Base-by-base conservation (phyloP, 2,888 invertebrate species). In the Anaspis maculata region DNA sequence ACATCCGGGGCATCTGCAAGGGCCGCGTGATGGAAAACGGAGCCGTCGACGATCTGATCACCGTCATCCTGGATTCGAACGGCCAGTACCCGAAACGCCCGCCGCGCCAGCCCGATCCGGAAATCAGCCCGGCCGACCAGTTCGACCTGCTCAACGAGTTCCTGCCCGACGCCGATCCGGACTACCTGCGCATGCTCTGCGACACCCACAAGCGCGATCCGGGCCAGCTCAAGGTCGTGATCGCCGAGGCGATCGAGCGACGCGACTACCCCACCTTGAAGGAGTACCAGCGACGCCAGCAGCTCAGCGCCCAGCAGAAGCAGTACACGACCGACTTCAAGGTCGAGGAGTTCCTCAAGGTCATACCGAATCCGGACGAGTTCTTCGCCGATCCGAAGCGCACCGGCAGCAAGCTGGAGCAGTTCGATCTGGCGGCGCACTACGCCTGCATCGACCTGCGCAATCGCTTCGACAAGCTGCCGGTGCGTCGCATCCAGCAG, bases 261-360 rank as follows among this genome's bases (percentile, higher is more conserved):
- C 36, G 40, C 19, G 30, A 49, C 22, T 61, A 61, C 41, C 61
- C 59, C 3, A 56, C 54, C 7, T 41, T 51, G 42, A 49, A 53
- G 31, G 57, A 59, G 19, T 52, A 42, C 22, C 25, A 36, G 27
- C 56, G 57, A 27, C 56, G 56, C 27, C 49, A 57, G 28, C 52
- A 59, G 39, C 29, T 60, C 12, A 51, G 59, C 0, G 57, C 67
- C 2, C 64, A 69, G 41, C 60, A 61, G 23, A 57, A 56, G 31
- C 62, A 66, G 15, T 70, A 69, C 35, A 68, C 64, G 0, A 54
- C 52, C 0, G 58, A 66, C 3, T 72, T 72, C 31, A 48, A 59
- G 21, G 51, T 68, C 1, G 50, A 62, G 37, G 51, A 65, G 10
- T 72, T 69, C 49, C 38, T 72, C 1, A 52, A 64, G 30, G 41